phyloP scores from a whole-genome alignment of 2,888 invertebrate genomes.

The Sturmia bella region DNA sequence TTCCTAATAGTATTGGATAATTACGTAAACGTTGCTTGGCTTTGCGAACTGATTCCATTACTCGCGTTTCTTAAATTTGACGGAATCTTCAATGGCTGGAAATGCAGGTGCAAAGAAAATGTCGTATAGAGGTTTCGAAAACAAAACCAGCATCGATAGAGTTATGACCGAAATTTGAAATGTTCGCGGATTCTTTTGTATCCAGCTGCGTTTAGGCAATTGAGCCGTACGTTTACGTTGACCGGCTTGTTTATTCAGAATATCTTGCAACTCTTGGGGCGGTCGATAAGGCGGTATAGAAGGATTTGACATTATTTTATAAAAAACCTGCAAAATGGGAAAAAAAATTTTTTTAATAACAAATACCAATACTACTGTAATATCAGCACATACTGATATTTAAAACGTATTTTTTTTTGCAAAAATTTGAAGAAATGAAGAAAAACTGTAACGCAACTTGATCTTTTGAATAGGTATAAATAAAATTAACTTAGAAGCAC shows the following conservation, averaged over 20 bases:
- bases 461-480: too few relatives aligned
- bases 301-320: slow-evolving; percentile 74
- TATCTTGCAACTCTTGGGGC: slow-evolving; percentile 74
- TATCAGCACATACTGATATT: too few relatives aligned
- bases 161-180: slow-evolving; percentile 84
- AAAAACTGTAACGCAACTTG: too few relatives aligned
- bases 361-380: too few relatives aligned
- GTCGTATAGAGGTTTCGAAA: slow-evolving; percentile 89
- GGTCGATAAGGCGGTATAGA: slow-evolving; percentile 76
- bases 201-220: slow-evolving; percentile 84
- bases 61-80: slow-evolving; percentile 57
- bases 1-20: slow-evolving; percentile 88
- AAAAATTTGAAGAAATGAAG: too few relatives aligned
- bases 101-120: slow-evolving; percentile 83
- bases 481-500: too few relatives aligned
- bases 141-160: slow-evolving; percentile 84
- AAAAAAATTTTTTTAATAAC: not conserved
- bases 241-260: slow-evolving; percentile 71
- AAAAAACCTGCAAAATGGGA: not conserved
- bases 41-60: slow-evolving; percentile 91
- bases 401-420: too few relatives aligned
- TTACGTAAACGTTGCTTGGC: slow-evolving; percentile 88
- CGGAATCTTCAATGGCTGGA: slow-evolving; percentile 72
- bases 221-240: slow-evolving; percentile 77
- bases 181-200: slow-evolving; percentile 84